Evolutionary conservation across 2,888 invertebrate species (phyloP).

Genomic region (Melieria omissa): DNA sequence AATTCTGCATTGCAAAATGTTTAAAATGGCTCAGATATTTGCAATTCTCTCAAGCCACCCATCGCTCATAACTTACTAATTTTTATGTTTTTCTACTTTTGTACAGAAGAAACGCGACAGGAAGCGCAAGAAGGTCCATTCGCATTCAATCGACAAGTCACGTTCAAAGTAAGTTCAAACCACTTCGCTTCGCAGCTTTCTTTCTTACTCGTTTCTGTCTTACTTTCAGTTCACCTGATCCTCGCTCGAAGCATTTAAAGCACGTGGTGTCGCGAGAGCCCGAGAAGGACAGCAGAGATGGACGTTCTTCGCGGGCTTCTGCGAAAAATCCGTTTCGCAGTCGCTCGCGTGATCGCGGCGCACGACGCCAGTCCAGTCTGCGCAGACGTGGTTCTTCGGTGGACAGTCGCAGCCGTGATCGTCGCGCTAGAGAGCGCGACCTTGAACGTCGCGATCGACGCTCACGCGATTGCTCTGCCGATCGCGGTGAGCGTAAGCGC

Average conservation of each 20-base stretch:
- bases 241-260: conserved; percentile 16
- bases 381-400: conserved; percentile 49
- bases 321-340: conserved; percentile 55
- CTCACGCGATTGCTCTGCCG: not conserved
- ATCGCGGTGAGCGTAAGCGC: conserved; percentile 19
- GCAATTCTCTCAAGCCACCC: not conserved
- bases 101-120: conserved; percentile 72
- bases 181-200: not conserved
- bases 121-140: conserved; percentile 71
- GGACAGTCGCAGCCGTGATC: conserved; percentile 40
- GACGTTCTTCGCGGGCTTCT: conserved; percentile 34
- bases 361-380: conserved; percentile 33
- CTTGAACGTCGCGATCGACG: conserved; percentile 30
- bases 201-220: conserved; percentile 5
- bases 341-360: conserved; percentile 56
- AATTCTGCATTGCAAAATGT: conserved; percentile 12
- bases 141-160: conserved; percentile 70
- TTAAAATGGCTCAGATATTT: not conserved
- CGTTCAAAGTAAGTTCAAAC: conserved; percentile 68
- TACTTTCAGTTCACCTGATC: conserved; percentile 51
- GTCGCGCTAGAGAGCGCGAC: conserved; percentile 23
- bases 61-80: not conserved
- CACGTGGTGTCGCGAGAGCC: too few species aligned
- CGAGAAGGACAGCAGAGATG: not conserved
- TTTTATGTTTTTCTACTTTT: conserved; percentile 44